Conservation (phyloP, 1,140 invertebrate genomes). For the Drosophila saltans region DNA sequence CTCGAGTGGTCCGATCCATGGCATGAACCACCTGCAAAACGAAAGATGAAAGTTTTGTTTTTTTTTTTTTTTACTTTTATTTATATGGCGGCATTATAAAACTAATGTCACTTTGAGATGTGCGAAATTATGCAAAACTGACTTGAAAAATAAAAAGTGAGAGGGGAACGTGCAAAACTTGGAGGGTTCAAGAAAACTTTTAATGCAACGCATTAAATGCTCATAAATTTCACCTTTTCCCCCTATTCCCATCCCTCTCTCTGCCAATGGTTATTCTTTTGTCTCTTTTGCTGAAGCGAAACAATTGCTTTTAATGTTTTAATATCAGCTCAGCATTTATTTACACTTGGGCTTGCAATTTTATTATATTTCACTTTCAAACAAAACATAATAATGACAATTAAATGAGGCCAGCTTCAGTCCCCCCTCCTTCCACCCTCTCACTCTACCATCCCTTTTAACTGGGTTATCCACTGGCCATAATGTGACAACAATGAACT, state of each 20-base stretch:
- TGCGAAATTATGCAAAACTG: conserved; percentile 58
- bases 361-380: conserved; percentile 58
- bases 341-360: conserved; percentile 57
- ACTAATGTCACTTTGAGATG: conserved; percentile 55
- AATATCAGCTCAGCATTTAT: conserved; percentile 62
- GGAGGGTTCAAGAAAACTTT: conserved; percentile 35
- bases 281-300: neutral
- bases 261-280: no score
- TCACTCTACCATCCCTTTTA: neutral
- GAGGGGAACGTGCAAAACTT: neutral
- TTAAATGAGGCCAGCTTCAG: conserved; percentile 50
- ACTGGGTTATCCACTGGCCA: conserved; percentile 42
- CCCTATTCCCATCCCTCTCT: no score
- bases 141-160: neutral
- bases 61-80: no score
- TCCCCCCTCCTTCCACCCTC: neutral
- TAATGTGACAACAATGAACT: conserved; percentile 73
- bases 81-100: conserved; percentile 38
- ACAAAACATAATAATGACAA: conserved; percentile 65
- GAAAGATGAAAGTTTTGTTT: conserved; percentile 19
- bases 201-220: conserved; percentile 65
- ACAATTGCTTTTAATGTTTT: conserved; percentile 68
- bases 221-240: conserved; percentile 50
- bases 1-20: conserved; percentile 84
- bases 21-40: conserved; percentile 83